A percentile compares a stretch with the other conserved stretches of the same genome.
Evolutionary conservation across 2,888 invertebrate genomes (phyloP).

Genomic region (Phortica okadai): DNA sequence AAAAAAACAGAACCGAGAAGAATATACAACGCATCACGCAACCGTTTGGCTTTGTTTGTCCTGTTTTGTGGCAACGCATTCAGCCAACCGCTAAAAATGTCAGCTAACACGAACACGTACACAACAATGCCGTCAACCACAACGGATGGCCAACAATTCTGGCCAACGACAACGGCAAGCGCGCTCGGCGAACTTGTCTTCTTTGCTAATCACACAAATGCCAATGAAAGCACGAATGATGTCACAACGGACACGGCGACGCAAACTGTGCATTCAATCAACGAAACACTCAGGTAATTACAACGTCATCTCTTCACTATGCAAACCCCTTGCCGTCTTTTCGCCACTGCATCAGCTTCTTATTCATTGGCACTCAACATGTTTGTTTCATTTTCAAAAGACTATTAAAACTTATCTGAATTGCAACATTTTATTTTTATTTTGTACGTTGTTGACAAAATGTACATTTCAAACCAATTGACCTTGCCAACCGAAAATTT

Average conservation of each 20-base stretch:
- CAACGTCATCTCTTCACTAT: background rate
- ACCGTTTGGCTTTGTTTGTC: too few relatives aligned
- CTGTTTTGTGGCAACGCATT: too few relatives aligned
- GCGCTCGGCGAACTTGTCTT: conserved; percentile 1
- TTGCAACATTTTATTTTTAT: conserved; percentile 8
- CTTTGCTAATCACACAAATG: conserved; percentile 1
- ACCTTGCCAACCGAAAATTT: background rate
- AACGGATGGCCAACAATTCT: conserved; percentile 4
- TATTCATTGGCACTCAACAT: background rate
- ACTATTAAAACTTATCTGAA: conserved; percentile 5
- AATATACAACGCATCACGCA: background rate
- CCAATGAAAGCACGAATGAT: conserved; percentile 21
- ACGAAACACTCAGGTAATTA: conserved; percentile 43
- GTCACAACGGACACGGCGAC: conserved; percentile 20
- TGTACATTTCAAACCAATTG: background rate
- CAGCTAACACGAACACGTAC: conserved; percentile 14
- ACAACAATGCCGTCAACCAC: background rate
- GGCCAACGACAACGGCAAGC: conserved; percentile 19
- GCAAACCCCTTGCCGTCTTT: background rate
- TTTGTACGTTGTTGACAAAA: background rate
- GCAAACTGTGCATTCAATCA: conserved; percentile 38
- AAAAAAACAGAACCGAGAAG: conserved; percentile 11
- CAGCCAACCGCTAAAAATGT: conserved; percentile 15
- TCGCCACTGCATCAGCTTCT: background rate
- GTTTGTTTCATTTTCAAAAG: background rate